Conservation (phyloP, 1,140 invertebrate genomes). For the Microplitis demolitor region DNA sequence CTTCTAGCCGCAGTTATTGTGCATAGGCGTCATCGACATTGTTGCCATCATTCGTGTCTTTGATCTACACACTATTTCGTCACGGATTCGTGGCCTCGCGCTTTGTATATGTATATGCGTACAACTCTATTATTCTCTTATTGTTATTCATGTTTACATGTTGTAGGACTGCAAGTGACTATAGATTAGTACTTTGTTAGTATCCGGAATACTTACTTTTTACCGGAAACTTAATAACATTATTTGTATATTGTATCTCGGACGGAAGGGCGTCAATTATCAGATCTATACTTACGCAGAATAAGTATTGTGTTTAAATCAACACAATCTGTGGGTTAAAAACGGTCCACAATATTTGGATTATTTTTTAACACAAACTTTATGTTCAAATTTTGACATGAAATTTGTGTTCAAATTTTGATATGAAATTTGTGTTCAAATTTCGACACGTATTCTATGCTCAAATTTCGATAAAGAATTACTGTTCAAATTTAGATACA, state of each 20-base stretch:
- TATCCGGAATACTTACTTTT: conserved; percentile 8
- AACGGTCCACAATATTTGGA: too few species aligned
- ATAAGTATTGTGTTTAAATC: too few species aligned
- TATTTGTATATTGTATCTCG: conserved; percentile 19
- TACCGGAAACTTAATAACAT: conserved; percentile 31
- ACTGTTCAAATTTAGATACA: too few species aligned
- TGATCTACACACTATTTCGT: conserved; percentile 15
- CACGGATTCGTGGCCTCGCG: conserved; percentile 16
- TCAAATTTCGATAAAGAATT: too few species aligned
- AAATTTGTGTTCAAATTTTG: too few species aligned
- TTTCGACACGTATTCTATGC: too few species aligned
- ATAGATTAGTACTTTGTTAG: neutral
- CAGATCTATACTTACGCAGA: neutral
- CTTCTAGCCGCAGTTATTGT: conserved; percentile 7
- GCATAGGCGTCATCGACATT: neutral
- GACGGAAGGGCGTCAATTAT: conserved; percentile 6
- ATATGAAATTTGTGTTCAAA: too few species aligned
- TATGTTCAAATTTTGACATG: too few species aligned
- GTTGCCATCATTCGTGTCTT: conserved; percentile 21
- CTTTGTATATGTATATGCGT: neutral
- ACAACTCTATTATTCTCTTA: neutral
- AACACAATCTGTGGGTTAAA: too few species aligned
- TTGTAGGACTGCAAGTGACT: neutral
- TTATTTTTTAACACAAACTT: too few species aligned
- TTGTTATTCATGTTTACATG: neutral